A percentile compares a stretch with the other conserved stretches of the same genome.
Conservation (phyloP, 2,113 vertebrate genomes). For the Tyto alba region DNA sequence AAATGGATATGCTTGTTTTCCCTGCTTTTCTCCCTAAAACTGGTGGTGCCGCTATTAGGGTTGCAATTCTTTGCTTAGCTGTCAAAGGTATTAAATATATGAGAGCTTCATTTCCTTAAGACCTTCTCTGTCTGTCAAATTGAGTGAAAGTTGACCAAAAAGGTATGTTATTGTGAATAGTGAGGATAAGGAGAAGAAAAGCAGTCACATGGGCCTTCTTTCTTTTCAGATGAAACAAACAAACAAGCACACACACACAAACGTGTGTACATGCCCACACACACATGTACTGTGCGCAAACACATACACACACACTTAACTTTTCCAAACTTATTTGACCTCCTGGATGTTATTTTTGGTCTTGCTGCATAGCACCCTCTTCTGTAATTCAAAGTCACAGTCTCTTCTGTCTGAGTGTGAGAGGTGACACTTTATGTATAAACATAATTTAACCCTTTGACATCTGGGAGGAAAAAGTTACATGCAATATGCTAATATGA, state of each 20-base stretch:
- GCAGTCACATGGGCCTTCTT: neutral
- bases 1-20: neutral
- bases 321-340: neutral
- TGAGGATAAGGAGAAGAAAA: neutral
- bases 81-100: neutral
- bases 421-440: neutral
- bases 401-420: neutral
- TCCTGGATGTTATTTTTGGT: neutral
- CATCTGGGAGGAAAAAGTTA: neutral
- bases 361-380: neutral
- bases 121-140: neutral
- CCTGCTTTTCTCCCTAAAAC: neutral
- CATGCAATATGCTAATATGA: neutral
- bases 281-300: too few species aligned
- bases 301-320: neutral
- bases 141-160: neutral
- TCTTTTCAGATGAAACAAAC: neutral
- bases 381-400: neutral
- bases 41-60: fast-evolving
- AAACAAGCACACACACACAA: too few species aligned
- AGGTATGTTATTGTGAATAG: neutral
- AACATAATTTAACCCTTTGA: neutral
- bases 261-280: too few species aligned
- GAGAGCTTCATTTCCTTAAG: neutral
- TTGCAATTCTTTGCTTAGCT: neutral